These are phyloP conservation scores for Muscicapa comitata DNA, from an alignment of 2,797 vertebrate species.

Conservation along the genomic window DNA sequence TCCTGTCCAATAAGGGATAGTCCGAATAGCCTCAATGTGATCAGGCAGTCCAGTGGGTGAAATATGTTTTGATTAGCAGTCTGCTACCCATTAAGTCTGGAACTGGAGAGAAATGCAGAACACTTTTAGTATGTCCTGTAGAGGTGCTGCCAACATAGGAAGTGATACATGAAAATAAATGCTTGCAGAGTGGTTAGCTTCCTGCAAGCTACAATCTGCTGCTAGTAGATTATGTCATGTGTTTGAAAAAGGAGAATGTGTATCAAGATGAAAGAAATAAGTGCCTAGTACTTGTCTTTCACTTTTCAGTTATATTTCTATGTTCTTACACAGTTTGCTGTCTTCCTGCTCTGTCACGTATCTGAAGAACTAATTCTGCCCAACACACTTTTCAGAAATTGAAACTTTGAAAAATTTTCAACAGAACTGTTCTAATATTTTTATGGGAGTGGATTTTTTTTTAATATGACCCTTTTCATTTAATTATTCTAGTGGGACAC, in stretches of 20 bases:
- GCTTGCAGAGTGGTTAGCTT: background rate
- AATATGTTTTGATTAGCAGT: background rate
- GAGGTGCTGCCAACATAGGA: background rate
- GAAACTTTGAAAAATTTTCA: background rate
- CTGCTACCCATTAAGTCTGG: background rate
- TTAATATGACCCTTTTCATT: background rate
- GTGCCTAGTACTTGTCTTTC: background rate
- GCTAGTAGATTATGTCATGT: background rate
- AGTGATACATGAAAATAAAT: background rate
- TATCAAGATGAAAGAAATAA: background rate
- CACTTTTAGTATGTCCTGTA: background rate
- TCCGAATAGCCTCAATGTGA: background rate
- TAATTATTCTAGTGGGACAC: background rate
- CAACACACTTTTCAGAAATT: background rate
- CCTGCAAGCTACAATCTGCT: background rate
- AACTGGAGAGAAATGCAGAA: background rate
- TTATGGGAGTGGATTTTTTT: background rate
- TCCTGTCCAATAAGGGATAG: background rate
- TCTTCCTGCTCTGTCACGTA: background rate
- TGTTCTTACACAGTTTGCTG: background rate
- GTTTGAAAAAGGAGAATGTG: background rate
- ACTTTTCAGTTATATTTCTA: background rate
- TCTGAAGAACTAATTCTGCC: background rate
- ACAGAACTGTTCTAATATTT: background rate
- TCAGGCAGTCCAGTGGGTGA: background rate